Evolutionary conservation across 2,888 invertebrate genomes (phyloP).

Genomic region (Lottia scabra): DNA sequence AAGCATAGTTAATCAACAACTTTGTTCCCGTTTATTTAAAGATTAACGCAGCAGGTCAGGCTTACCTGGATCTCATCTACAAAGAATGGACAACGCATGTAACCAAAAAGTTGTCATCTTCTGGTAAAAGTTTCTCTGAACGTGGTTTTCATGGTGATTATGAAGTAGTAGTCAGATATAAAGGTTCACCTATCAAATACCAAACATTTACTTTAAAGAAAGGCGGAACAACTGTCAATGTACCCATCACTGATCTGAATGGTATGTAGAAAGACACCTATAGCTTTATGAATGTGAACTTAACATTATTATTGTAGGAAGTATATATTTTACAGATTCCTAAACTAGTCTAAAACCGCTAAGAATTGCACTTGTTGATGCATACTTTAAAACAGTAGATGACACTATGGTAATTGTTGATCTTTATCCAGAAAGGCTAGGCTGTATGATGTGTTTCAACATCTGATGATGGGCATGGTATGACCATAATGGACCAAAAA

Average conservation of each 20-base stretch:
- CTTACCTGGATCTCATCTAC: constrained; percentile 28
- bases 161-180: constrained; percentile 29
- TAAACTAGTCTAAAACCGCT: too few relatives aligned
- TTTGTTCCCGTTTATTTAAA: constrained; percentile 6
- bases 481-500: too few relatives aligned
- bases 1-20: too few relatives aligned
- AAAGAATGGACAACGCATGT: constrained; percentile 39
- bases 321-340: too few relatives aligned
- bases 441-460: too few relatives aligned
- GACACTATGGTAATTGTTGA: too few relatives aligned
- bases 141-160: constrained; percentile 40
- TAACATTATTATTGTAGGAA: too few relatives aligned
- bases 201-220: constrained; percentile 21
- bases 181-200: constrained; percentile 20
- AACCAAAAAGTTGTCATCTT: constrained; percentile 14
- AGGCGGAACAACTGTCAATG: neutral
- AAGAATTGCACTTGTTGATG: too few relatives aligned
- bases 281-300: too few relatives aligned
- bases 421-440: too few relatives aligned
- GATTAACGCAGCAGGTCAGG: constrained; percentile 32
- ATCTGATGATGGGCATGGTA: too few relatives aligned
- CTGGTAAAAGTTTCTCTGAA: constrained; percentile 21
- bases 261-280: neutral
- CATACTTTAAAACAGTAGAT: too few relatives aligned
- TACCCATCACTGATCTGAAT: neutral